phyloP scores from a whole-genome alignment of 1,140 invertebrate genomes.

The Phortica variegata region DNA sequence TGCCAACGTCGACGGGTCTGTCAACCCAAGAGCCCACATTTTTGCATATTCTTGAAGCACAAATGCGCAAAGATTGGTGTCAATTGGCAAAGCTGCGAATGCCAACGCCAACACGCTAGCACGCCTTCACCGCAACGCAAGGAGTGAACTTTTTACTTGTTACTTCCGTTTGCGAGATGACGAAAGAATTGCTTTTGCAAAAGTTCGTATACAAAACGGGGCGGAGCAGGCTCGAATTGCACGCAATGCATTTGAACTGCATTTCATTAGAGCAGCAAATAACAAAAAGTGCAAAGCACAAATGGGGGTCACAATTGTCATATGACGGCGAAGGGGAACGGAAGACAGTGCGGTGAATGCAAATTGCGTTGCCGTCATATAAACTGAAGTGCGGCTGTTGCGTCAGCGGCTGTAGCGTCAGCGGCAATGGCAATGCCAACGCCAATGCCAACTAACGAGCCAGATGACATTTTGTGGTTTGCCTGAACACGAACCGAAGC shows the following conservation, averaged over 20 bases:
- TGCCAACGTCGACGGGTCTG: too few species aligned
- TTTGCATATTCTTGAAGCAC: slow-evolving; percentile 39
- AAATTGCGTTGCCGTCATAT: slow-evolving; percentile 52
- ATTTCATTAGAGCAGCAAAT: slow-evolving; percentile 46
- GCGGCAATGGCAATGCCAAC: neutral
- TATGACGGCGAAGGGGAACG: neutral
- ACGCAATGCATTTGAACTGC: slow-evolving; percentile 50
- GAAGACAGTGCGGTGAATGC: slow-evolving; percentile 29
- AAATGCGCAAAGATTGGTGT: neutral
- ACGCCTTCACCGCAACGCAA: too few species aligned
- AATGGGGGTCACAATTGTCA: slow-evolving; percentile 2
- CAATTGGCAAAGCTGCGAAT: slow-evolving; percentile 7
- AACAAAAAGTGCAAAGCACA: too few species aligned
- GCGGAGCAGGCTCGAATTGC: too few species aligned
- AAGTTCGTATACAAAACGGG: too few species aligned
- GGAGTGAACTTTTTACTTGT: slow-evolving; percentile 54
- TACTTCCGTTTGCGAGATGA: too few species aligned
- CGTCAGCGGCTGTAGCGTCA: neutral
- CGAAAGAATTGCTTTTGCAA: slow-evolving; percentile 51
- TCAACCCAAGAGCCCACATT: slow-evolving; percentile 17
- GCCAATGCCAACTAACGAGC: slow-evolving; percentile 33
- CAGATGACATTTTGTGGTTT: slow-evolving; percentile 42
- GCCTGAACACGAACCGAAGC: slow-evolving; percentile 34
- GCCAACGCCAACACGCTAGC: slow-evolving; percentile 7
- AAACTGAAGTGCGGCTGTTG: slow-evolving; percentile 27